Base-by-base conservation (phyloP, 2,113 vertebrate species). In the Rafetus swinhoei region DNA sequence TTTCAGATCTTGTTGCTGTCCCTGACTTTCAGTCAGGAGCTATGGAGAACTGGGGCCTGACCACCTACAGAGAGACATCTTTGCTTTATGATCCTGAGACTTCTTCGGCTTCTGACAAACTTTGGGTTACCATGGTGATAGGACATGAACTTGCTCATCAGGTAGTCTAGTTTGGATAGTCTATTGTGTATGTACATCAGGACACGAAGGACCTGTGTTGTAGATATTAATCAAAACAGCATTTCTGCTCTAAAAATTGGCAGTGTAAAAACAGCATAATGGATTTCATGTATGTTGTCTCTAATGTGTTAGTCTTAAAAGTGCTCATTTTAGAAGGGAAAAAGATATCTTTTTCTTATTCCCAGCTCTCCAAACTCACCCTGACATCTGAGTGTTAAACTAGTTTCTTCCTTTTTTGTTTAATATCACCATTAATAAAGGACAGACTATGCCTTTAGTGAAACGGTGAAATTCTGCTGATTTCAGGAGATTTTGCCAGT, bases 21-120 rank as follows among this genome's bases (percentile, higher is more conserved):
- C 97, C 98, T 85, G 98, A 98, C 84, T 98, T 98, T 87, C 83
- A 94, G 92, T 54, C 90, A 4, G 98, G 98, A 84, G 98, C 98
- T 9, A 98, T 98, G 98, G 98, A 98, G 95, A 98, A 98, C 92
- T 98, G 98, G 98, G 98, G 98, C 87, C 97, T 98, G 88, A 98
- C 97, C 86, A 98, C 98, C 29, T 98, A 98, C 86, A 97, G 96
- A 92, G 98, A 98, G 94, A 98, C 96, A 1, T 97, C 97, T 87
- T 95, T 98, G 53, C 97, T 98, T 62, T 98, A 96, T 69, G 97
- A 98, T 87, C 96, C 98, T 2, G 89, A 93, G 79, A 97, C 96
- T 14, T 98, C 98, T 81, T 99, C 98, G 82, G 97, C 97, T 87
- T 96, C 94, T 86, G 98, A 98, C 95, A 98, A 98, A 84, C 81